A percentile compares a stretch with the other conserved stretches of the same genome.
These are phyloP conservation scores for Melitaea cinxia DNA, from an alignment of 1,140 invertebrate genomes.

Conservation along the genomic window DNA sequence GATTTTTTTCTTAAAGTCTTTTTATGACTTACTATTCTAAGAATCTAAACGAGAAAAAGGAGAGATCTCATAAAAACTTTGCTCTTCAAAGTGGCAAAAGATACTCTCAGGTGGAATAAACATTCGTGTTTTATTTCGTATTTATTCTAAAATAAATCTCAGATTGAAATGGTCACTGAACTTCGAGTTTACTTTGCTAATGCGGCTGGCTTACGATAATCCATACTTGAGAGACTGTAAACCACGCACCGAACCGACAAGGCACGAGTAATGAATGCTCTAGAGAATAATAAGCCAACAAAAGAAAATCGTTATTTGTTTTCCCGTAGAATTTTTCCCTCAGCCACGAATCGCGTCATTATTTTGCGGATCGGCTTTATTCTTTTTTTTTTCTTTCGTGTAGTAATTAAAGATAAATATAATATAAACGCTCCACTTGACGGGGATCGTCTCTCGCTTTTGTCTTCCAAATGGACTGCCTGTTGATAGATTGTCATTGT, in stretches of 20 bases:
- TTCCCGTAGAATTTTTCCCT: constrained; percentile 66
- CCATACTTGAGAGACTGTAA: constrained; percentile 41
- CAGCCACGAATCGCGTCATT: constrained; percentile 69
- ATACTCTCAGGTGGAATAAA: constrained; percentile 32
- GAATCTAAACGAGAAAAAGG: constrained; percentile 18
- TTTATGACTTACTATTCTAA: background rate
- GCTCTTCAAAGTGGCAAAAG: constrained; percentile 28
- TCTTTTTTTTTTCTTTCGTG: constrained; percentile 64
- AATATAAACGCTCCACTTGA: constrained; percentile 77
- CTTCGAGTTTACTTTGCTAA: constrained; percentile 40
- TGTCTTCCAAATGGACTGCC: constrained; percentile 73
- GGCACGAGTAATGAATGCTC: constrained; percentile 73
- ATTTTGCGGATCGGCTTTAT: constrained; percentile 60
- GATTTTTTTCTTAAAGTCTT: background rate
- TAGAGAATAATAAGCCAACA: constrained; percentile 78
- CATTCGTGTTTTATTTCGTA: constrained; percentile 30
- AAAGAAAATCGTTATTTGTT: constrained; percentile 80
- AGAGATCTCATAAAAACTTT: constrained; percentile 30
- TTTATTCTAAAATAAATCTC: constrained; percentile 29
- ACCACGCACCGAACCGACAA: constrained; percentile 42
- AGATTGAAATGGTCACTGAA: constrained; percentile 40
- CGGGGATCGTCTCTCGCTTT: constrained; percentile 63
- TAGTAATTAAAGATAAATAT: constrained; percentile 82
- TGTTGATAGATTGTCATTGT: constrained; percentile 80
- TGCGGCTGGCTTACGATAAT: constrained; percentile 37